Base-by-base conservation (phyloP, 1,140 invertebrate species). In the Trinorchestia longiramus region DNA sequence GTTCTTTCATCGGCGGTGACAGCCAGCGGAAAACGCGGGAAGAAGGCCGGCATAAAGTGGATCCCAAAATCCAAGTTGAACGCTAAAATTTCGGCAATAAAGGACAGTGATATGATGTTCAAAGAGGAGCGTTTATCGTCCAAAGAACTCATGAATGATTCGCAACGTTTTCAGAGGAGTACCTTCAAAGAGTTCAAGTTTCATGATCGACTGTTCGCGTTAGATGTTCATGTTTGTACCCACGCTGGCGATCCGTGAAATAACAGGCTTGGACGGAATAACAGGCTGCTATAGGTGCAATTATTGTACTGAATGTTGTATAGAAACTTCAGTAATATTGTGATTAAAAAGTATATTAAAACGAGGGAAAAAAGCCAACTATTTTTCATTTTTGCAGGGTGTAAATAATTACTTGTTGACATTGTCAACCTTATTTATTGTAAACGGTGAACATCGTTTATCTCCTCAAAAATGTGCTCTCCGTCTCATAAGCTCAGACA, bases 1-100 rank as follows among this genome's bases (percentile, higher is more conserved):
- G 88, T 90, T 90, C 88, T 90, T 43, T 90, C 43, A 42, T 90
- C 88, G n/a, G n/a, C 88, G 41, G n/a, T 43, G 88, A 90, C 88
- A 90, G 88, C 43, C 0, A 90, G n/a, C 43, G 88, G 88, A 41
- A 42, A 90, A 90, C 88, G 3, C 88, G 11, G 88, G 41, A 90
- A 90, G 88, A 90, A 90, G 43, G 36, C n/a, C 88, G 28, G 88
- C n/a, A 90, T 90, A 90, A 28, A 41, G 15, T 41, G 88, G 88
- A 43, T 43, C 41, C 43, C 15, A 28, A 90, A 90, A 90, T 41
- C 43, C 43, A 90, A 90, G 88, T 43, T 77, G 62, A 28, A 23
- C 28, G 62, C 62, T 77, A 77, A 77, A 77, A 77, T 77, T 77
- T 77, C 3, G 62, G 62, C 62, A 77, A 77, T 77, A 77, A 77